phyloP scores from a whole-genome alignment of 1,140 invertebrate genomes.

The Sarcophaga peregrina region DNA sequence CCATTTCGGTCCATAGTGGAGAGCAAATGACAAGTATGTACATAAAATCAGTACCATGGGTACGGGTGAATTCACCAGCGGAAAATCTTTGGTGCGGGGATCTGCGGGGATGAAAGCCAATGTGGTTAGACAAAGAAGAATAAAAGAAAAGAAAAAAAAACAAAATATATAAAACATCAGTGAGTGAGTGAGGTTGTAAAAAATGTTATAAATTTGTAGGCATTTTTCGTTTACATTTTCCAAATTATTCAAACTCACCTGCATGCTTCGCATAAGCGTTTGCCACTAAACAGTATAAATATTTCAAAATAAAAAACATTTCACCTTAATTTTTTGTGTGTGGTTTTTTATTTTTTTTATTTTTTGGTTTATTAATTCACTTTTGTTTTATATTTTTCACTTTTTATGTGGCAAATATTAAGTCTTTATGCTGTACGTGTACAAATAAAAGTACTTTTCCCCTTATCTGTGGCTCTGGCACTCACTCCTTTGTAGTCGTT shows the following conservation, averaged over 20 bases:
- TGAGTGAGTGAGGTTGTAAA: background rate
- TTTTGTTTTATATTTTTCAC: background rate
- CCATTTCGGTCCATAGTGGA: constrained; percentile 73
- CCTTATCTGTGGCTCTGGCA: no score
- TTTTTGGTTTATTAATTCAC: background rate
- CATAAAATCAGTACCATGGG: constrained; percentile 69
- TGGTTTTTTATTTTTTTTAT: background rate
- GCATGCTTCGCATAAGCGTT: constrained; percentile 53
- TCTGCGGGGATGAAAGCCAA: constrained; percentile 45
- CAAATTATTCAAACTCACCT: constrained; percentile 22
- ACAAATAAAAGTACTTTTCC: background rate
- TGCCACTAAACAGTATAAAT: constrained; percentile 49
- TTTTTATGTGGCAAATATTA: constrained; percentile 4
- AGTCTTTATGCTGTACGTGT: background rate
- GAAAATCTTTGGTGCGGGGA: constrained; percentile 56
- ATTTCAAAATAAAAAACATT: constrained; percentile 42
- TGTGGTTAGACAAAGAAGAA: background rate
- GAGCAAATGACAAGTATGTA: constrained; percentile 74
- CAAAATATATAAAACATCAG: background rate
- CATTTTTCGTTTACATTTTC: constrained; percentile 4
- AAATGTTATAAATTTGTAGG: background rate
- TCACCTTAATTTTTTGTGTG: background rate
- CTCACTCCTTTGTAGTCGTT: no score
- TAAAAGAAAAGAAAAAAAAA: constrained; percentile 4
- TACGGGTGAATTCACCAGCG: constrained; percentile 69